Evolutionary conservation across 2,113 vertebrate species (phyloP).

Genomic region (Corythornis vintsioides): DNA sequence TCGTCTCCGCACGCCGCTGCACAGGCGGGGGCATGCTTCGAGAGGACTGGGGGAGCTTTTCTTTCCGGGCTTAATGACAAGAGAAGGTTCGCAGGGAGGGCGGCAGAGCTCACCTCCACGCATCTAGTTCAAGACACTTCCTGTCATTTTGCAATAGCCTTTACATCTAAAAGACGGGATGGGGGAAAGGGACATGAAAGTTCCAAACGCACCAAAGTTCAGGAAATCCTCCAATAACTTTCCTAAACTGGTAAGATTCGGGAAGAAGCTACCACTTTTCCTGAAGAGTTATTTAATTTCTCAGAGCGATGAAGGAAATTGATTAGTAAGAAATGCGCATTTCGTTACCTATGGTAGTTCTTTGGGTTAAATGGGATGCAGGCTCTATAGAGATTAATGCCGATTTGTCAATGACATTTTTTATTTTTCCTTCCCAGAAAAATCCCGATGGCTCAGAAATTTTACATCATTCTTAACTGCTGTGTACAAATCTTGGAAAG

Average conservation of each 20-base stretch:
- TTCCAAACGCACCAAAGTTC: not conserved
- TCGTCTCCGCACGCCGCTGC: not conserved
- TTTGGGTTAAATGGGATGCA: not conserved
- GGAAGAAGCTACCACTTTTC: not conserved
- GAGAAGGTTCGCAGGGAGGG: not conserved
- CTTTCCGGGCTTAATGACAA: not conserved
- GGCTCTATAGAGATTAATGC: not conserved
- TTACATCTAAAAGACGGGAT: accelerated
- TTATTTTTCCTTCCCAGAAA: not conserved
- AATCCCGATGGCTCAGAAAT: not conserved
- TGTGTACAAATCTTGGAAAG: not conserved
- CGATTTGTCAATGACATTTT: not conserved
- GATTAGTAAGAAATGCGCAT: not conserved
- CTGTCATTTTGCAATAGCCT: not conserved
- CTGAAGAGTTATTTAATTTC: not conserved
- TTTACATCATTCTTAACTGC: not conserved
- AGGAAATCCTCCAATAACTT: not conserved
- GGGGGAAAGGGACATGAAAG: not conserved
- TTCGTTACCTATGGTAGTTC: not conserved
- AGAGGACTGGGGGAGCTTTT: not conserved
- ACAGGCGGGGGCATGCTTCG: not conserved
- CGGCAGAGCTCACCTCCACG: not conserved
- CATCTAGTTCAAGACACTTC: not conserved
- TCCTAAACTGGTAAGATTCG: not conserved
- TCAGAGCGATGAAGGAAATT: not conserved